Evolutionary conservation across 2,888 invertebrate species (phyloP).

Genomic region (Danaus chrysippus): DNA sequence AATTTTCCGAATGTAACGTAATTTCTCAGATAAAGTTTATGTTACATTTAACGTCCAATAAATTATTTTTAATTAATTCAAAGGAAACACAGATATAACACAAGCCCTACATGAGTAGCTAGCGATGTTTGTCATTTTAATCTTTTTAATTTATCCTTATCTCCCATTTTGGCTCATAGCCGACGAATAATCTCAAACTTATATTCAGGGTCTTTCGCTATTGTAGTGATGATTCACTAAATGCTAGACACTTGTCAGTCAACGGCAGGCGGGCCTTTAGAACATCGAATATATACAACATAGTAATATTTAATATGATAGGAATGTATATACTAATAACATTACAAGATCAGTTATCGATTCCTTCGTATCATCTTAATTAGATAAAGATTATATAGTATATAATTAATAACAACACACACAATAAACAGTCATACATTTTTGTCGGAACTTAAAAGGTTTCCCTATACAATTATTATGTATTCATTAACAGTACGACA

Average conservation of each 20-base stretch:
- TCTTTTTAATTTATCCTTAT: background rate
- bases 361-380: background rate
- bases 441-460: constrained; percentile 8
- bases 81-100: too few relatives aligned
- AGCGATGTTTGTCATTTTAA: background rate
- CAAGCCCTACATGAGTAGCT: too few relatives aligned
- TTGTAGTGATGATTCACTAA: background rate
- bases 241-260: constrained; percentile 1
- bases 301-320: background rate
- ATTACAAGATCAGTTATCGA: background rate
- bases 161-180: constrained; percentile 3
- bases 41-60: too few relatives aligned
- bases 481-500: constrained; percentile 21
- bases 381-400: constrained; percentile 10
- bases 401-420: background rate
- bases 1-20: constrained; percentile 23
- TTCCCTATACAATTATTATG: constrained; percentile 16
- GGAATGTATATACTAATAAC: constrained; percentile 2
- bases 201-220: background rate
- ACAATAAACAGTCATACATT: background rate
- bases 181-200: background rate
- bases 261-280: constrained; percentile 10
- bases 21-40: constrained; percentile 15
- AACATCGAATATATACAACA: constrained; percentile 15
- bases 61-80: too few relatives aligned